Base-by-base conservation (phyloP, 1,140 invertebrate species). In the Anastrepha ludens region DNA sequence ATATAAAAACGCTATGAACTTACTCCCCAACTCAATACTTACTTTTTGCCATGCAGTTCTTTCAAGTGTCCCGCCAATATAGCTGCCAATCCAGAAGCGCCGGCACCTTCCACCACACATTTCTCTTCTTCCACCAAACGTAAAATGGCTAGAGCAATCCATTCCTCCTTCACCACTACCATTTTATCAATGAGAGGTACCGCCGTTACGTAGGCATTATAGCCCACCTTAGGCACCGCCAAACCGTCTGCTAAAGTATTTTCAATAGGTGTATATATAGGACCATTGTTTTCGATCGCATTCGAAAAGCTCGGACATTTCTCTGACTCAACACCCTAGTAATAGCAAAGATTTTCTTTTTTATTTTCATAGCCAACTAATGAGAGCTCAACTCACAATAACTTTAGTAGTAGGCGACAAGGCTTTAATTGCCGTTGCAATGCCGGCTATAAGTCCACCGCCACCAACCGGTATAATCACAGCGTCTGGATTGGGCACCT, bases 91-190 rank as follows among this genome's bases (percentile, higher is more conserved):
- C 97, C 97, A 15, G 96, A 95, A 0, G 98, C 98, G 1, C 98
- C 98, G 2, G 97, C 98, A 1, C 97, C 98, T 93, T 99, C 98
- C 2, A 99, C 97, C 2, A 99, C 97, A 89, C 97, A 97, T 93
- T 99, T 99, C 93, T 98, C 98, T 87, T 96, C 94, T 93, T 99
- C 98, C 4, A 98, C 95, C 70, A 99, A 93, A 29, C 97, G 95
- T 59, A 99, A 93, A 88, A 99, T 98, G 4, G 98, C 96, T 88
- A 98, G 95, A 0, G 98, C 98, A 70, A 99, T 98, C 95, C 96
- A 97, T 92, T 97, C 96, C 92, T 97, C 97, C 88, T 96, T 96
- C 1, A 97, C 96, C 39, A 96, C 95, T 64, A 98, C 96, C 94
- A 98, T 94, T 94, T 97, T 97, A 93, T 99, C 98, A 70, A 98